Evolutionary conservation across 2,797 vertebrate species (phyloP).

Genomic region (Melanotaenia boesemani): DNA sequence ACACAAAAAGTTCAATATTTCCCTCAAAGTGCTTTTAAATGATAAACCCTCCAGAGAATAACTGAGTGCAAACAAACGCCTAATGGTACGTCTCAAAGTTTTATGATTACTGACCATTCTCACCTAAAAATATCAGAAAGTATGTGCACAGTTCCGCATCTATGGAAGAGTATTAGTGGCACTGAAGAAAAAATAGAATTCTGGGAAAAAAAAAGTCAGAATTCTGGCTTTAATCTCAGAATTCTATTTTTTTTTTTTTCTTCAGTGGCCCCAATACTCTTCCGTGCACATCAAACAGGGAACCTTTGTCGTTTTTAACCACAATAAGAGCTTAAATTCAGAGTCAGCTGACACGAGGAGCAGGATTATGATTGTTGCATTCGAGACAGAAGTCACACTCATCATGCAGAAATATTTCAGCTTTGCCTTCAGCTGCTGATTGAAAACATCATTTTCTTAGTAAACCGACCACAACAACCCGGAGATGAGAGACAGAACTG

Average conservation of each 20-base stretch:
- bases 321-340: neutral
- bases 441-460: constrained; percentile 3
- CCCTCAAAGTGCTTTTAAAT: constrained; percentile 20
- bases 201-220: too few relatives aligned
- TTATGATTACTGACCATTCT: neutral
- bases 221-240: too few relatives aligned
- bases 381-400: neutral
- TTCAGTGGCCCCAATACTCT: too few relatives aligned
- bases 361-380: neutral
- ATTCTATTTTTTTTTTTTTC: too few relatives aligned
- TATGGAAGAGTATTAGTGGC: too few relatives aligned
- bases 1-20: constrained; percentile 15
- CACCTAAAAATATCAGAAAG: neutral
- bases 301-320: neutral
- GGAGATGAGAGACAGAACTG: neutral
- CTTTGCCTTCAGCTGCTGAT: constrained; percentile 10
- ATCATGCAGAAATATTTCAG: constrained; percentile 26
- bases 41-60: constrained; percentile 20
- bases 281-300: too few relatives aligned
- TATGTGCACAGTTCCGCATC: neutral
- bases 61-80: constrained; percentile 29
- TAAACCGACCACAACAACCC: neutral
- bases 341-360: neutral
- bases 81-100: constrained; percentile 4
- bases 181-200: too few relatives aligned